Evolutionary conservation across 2,888 invertebrate genomes (phyloP).

Genomic region (Sisyra nigra): DNA sequence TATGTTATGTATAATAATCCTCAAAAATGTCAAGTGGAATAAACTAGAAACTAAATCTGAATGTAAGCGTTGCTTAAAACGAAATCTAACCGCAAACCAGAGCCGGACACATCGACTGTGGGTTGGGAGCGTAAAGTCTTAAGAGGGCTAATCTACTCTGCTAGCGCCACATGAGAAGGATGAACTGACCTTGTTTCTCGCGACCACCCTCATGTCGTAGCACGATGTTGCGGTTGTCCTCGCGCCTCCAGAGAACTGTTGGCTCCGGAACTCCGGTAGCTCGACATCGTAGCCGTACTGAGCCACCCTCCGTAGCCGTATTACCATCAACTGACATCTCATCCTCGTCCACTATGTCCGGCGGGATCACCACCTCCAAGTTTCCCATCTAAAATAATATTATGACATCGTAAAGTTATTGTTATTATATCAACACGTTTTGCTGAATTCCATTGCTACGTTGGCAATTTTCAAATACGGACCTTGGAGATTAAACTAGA

Average conservation of each 20-base stretch:
- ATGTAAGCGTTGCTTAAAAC: no score
- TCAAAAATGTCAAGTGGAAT: no score
- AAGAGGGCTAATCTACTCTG: background rate
- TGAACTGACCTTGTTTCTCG: conserved; percentile 50
- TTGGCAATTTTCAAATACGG: no score
- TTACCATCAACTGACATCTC: conserved; percentile 48
- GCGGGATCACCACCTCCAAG: conserved; percentile 74
- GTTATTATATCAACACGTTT: background rate
- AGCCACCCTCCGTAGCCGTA: conserved; percentile 66
- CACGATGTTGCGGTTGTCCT: conserved; percentile 60
- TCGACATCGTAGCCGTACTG: conserved; percentile 55
- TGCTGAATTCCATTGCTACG: no score
- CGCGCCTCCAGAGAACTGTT: conserved; percentile 63
- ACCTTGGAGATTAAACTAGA: no score
- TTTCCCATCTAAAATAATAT: conserved; percentile 54
- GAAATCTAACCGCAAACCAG: no score
- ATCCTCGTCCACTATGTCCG: conserved; percentile 69
- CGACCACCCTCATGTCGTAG: conserved; percentile 54
- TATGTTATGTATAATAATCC: no score
- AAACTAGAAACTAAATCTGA: no score
- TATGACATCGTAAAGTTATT: background rate
- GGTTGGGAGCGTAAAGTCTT: no score
- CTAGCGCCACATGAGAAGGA: no score
- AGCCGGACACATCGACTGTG: no score
- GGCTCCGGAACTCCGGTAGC: conserved; percentile 73